Evolutionary conservation across 2,113 vertebrate genomes (phyloP).

Genomic region (Serilophus lunatus): DNA sequence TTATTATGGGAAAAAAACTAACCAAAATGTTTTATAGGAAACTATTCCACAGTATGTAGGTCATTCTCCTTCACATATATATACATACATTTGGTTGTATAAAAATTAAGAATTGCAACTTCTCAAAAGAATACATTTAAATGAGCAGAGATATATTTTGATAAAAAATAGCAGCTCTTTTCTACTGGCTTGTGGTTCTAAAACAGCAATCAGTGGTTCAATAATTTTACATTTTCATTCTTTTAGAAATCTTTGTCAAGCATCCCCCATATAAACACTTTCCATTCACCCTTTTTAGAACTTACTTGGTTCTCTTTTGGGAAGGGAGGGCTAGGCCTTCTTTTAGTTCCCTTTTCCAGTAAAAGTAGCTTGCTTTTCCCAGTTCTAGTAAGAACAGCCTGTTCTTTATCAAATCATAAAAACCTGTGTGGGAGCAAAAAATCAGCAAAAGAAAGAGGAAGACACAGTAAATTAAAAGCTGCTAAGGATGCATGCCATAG

Average conservation of each 20-base stretch:
- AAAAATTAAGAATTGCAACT: neutral
- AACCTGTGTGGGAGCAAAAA: neutral
- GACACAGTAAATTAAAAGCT: neutral
- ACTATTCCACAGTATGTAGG: neutral
- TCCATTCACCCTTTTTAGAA: neutral
- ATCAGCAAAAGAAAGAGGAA: neutral
- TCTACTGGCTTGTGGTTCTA: neutral
- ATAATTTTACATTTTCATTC: neutral
- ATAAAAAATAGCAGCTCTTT: neutral
- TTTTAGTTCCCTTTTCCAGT: neutral
- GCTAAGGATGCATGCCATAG: neutral
- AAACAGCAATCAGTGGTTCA: neutral
- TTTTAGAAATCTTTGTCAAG: neutral
- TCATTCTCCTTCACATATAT: neutral
- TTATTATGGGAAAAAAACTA: no score
- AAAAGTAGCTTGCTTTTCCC: neutral
- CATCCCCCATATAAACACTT: rapidly evolving
- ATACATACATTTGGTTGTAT: neutral
- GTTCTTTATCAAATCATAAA: neutral
- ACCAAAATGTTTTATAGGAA: neutral
- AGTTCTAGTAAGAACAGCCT: neutral
- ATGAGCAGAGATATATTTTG: neutral
- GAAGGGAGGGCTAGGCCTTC: neutral
- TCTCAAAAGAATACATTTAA: neutral
- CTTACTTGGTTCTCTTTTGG: neutral